Evolutionary conservation across 2,888 invertebrate species (phyloP).

Genomic region (Sisyra terminalis): DNA sequence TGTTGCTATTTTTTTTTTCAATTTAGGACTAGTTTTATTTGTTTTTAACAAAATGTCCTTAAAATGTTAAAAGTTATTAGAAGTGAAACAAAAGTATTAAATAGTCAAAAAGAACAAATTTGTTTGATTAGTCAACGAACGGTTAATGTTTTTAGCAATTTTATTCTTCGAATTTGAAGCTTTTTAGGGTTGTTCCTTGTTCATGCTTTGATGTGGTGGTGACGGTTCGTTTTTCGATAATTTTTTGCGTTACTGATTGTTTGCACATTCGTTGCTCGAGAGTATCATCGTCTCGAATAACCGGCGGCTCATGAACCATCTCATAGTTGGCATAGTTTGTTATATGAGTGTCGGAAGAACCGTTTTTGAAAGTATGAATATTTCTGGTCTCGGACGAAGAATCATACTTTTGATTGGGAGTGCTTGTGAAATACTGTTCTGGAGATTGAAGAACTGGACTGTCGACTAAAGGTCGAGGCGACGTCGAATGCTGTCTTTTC

Average conservation of each 20-base stretch:
- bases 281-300: constrained; percentile 33
- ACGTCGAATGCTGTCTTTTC: constrained; percentile 1
- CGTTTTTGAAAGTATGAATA: constrained; percentile 19
- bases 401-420: constrained; percentile 15
- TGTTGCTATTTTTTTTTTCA: no score
- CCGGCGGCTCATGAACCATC: constrained; percentile 21
- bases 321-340: constrained; percentile 22
- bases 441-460: constrained; percentile 10
- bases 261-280: constrained; percentile 48
- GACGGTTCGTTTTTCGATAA: constrained; percentile 49
- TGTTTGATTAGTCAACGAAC: no score
- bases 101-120: no score
- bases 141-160: background rate
- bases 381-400: constrained; percentile 16
- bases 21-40: no score
- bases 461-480: background rate
- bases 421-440: constrained; percentile 24
- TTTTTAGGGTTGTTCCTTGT: constrained; percentile 25
- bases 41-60: no score
- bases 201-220: constrained; percentile 36
- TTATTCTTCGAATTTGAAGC: constrained; percentile 23
- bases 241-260: constrained; percentile 49
- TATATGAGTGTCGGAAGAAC: constrained; percentile 11
- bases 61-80: no score
- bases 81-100: no score